Base-by-base conservation (phyloP, 2,113 vertebrate species). In the Dicrurus megarhynchus region DNA sequence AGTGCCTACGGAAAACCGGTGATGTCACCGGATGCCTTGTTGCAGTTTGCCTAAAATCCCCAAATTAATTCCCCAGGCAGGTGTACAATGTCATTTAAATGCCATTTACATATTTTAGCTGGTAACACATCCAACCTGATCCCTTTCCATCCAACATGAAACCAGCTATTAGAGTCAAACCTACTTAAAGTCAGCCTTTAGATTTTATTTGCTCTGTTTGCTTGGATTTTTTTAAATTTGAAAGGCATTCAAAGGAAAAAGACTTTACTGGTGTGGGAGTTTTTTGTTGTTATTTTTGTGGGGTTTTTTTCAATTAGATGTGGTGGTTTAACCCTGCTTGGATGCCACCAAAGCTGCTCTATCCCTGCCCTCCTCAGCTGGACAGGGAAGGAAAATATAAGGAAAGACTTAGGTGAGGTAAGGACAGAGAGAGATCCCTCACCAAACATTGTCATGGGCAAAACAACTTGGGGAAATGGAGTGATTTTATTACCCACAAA, bases 221-320 rank as follows among this genome's bases (percentile, higher is more conserved):
- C 23, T 88, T 50, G 15, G 24, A 7, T 33, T 56, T 61, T 76
- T 81, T 55, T 30, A 11, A 39, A 79, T 63, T 42, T 55, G 26
- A 75, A 82, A 79, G 39, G 27, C 17, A 63, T 90, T 63, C 63
- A 83, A 17, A 86, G 26, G 21, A 26, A 71, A 35, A 74, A 60
- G 13, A 17, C 10, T 74, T 88, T 20, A 15, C 22, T 59, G 6
- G 3, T 30, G 4, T 32, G 8, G 8, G 5, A 2, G 1, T 0
- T 24, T 39, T 26, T 13, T 53, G 12, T 46, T 73, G n/a, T 20
- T 46, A 35, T 56, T 41, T 3, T 49, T 55, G 52, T 35, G 5
- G 17, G 23, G 1, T 3, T 52, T 60, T 41, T 73, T 69, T n/a
- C 4, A n/a, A 1, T 50, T 9, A 41, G 19, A 41, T 63, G 8